Evolutionary conservation across 2,797 vertebrate species (phyloP).

Genomic region (Parauchenoglanis punctatus): DNA sequence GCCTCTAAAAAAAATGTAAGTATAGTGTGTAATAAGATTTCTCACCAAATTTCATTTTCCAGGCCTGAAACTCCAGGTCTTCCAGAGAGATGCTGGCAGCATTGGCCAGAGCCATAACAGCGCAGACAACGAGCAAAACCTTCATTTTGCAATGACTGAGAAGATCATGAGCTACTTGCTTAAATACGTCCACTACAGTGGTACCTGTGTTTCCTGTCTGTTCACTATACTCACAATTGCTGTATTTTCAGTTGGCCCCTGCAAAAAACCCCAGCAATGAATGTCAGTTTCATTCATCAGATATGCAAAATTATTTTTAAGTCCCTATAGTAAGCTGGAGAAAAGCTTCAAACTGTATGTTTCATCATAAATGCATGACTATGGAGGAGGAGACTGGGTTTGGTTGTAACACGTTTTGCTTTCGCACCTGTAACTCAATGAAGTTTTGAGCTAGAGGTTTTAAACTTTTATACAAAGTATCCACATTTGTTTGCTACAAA

Average conservation of each 20-base stretch:
- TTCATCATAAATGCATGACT: too few relatives aligned
- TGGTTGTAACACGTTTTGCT: background rate
- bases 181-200: background rate
- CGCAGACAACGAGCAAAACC: conserved; percentile 63
- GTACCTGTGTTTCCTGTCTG: too few relatives aligned
- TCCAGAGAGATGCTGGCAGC: conserved; percentile 72
- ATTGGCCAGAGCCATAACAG: conserved; percentile 66
- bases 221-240: background rate
- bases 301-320: background rate
- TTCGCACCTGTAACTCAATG: background rate
- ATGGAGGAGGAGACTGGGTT: too few relatives aligned
- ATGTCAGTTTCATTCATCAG: background rate
- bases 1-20: too few relatives aligned
- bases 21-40: too few relatives aligned
- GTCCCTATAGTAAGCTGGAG: too few relatives aligned
- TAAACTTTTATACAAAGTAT: conserved; percentile 18
- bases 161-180: background rate
- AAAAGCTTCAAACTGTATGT: too few relatives aligned
- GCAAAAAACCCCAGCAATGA: too few relatives aligned
- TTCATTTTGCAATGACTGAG: conserved; percentile 67
- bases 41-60: conserved; percentile 72
- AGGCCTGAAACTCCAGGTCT: conserved; percentile 78
- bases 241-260: too few relatives aligned
- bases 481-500: background rate
- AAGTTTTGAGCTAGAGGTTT: background rate